Percentiles rank a stretch among this genome's conserved stretches.
Evolutionary conservation across 2,113 vertebrate genomes (phyloP).

Genomic region (Carassius carassius): DNA sequence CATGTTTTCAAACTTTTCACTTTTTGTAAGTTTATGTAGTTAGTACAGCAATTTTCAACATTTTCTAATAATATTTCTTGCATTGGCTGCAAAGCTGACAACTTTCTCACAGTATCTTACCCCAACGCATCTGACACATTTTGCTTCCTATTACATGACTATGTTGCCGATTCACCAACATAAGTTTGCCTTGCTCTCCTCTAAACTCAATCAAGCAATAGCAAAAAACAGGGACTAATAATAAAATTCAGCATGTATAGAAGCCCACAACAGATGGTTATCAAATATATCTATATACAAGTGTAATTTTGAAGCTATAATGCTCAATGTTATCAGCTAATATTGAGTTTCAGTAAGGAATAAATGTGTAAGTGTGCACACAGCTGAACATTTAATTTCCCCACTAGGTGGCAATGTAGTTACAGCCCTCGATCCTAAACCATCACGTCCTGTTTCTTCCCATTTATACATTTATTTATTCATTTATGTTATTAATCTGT

Average conservation of each 20-base stretch:
- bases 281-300: constrained; percentile 6
- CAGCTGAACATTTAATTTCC: background rate
- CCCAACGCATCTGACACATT: background rate
- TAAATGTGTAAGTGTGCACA: background rate
- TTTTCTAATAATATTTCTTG: background rate
- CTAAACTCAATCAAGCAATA: background rate
- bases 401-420: constrained; percentile 84
- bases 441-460: constrained; percentile 42
- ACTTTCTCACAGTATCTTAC: background rate
- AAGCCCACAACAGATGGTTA: constrained; percentile 34
- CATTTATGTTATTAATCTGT: constrained; percentile 55
- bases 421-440: constrained; percentile 53
- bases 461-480: constrained; percentile 44
- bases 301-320: constrained; percentile 29
- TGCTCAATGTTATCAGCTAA: background rate
- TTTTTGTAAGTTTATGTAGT: background rate
- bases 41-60: background rate
- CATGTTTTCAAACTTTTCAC: background rate
- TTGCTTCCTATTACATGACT: background rate
- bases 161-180: background rate
- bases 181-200: background rate
- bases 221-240: background rate
- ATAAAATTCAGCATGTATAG: background rate
- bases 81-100: background rate
- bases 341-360: constrained; percentile 30